phyloP scores from a whole-genome alignment of 2,113 vertebrate species.

The Girardinichthys multiradiatus region DNA sequence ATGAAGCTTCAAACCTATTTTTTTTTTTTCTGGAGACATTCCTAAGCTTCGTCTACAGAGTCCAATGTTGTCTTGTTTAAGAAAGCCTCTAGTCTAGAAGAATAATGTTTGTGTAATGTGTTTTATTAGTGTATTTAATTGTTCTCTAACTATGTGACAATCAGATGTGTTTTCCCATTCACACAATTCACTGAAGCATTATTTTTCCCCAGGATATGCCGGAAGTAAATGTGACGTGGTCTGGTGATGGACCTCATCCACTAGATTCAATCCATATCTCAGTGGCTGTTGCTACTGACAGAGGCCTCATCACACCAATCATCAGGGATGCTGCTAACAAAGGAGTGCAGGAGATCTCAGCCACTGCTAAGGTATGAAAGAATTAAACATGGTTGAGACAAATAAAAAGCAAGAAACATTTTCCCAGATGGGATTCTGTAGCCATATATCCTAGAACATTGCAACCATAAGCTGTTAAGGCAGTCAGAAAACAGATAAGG shows the following conservation, averaged over 20 bases:
- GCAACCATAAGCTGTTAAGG: no score
- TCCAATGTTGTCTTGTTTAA: neutral
- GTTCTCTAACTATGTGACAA: neutral
- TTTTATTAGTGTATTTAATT: neutral
- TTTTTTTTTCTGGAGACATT: neutral
- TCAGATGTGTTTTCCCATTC: neutral
- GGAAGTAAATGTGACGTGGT: constrained; percentile 92
- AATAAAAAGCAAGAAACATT: neutral
- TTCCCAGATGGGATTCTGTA: neutral
- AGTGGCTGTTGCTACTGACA: constrained; percentile 92
- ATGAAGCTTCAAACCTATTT: neutral
- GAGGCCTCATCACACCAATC: constrained; percentile 93
- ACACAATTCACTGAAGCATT: neutral
- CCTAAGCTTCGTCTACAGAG: neutral
- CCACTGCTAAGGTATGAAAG: constrained; percentile 85
- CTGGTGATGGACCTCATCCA: constrained; percentile 83
- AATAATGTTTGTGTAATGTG: neutral
- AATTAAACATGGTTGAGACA: no score
- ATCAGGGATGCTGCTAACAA: constrained; percentile 91
- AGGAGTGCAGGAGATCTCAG: constrained; percentile 90
- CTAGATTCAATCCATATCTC: constrained; percentile 91
- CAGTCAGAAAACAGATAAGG: neutral
- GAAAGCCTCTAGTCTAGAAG: neutral
- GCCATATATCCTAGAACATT: neutral
- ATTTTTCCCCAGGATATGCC: constrained; percentile 86